phyloP scores from a whole-genome alignment of 1,140 invertebrate genomes.

The Drosophila baimaii region DNA sequence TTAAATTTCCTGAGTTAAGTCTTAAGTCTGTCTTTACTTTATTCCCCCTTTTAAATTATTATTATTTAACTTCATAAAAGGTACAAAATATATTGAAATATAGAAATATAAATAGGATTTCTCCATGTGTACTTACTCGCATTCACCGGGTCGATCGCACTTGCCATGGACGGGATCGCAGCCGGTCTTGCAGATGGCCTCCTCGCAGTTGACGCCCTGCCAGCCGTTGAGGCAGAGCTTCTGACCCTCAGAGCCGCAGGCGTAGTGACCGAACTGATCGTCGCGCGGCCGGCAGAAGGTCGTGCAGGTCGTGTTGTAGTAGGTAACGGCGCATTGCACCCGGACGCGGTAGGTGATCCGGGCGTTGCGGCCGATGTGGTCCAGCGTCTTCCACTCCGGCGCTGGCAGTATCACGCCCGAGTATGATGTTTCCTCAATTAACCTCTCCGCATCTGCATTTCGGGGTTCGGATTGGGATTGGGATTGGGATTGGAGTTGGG shows the following conservation, averaged over 20 bases:
- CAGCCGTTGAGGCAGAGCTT: conserved; percentile 96
- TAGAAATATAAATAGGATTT: neutral
- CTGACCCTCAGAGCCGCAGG: conserved; percentile 93
- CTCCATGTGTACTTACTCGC: conserved; percentile 88
- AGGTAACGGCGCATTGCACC: conserved; percentile 95
- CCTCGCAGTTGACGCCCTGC: conserved; percentile 96
- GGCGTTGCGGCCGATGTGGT: conserved; percentile 90
- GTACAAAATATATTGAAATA: neutral
- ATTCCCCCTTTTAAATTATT: no score
- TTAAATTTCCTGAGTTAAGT: no score
- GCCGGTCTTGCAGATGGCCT: conserved; percentile 94
- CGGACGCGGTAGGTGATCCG: conserved; percentile 94
- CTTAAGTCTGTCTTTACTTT: no score
- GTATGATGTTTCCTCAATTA: conserved; percentile 95
- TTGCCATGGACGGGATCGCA: conserved; percentile 95
- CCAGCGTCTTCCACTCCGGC: conserved; percentile 94
- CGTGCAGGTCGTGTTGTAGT: conserved; percentile 97
- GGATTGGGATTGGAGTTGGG: conserved; percentile 9
- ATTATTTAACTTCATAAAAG: neutral
- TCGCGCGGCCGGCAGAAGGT: conserved; percentile 95
- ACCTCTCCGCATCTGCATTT: conserved; percentile 86
- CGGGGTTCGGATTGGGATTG: conserved; percentile 33
- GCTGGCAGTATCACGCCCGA: conserved; percentile 95
- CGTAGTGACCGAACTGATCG: conserved; percentile 97
- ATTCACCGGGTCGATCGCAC: conserved; percentile 94